Evolutionary conservation across 2,113 vertebrate genomes (phyloP).

Genomic region (Pelmatolapia mariae): DNA sequence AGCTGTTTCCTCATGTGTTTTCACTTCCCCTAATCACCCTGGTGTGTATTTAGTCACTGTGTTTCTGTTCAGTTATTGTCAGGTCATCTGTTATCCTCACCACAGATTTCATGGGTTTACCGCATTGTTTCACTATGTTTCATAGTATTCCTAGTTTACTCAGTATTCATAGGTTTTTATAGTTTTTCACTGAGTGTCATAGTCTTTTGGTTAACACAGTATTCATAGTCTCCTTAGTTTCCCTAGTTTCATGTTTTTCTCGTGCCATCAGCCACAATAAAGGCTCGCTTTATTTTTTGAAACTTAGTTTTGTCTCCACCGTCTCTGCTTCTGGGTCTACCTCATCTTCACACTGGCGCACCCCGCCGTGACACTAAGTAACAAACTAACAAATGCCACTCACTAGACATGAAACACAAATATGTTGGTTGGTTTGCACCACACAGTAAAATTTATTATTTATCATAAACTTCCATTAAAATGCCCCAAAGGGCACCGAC

Average conservation of each 20-base stretch:
- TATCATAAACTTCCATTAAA: neutral
- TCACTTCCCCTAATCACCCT: neutral
- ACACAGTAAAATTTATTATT: neutral
- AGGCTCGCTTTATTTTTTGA: neutral
- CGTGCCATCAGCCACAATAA: neutral
- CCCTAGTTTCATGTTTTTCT: neutral
- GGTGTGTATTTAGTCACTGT: neutral
- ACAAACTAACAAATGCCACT: neutral
- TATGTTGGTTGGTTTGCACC: neutral
- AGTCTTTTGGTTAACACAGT: too few species aligned
- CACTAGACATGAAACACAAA: neutral
- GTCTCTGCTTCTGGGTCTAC: neutral
- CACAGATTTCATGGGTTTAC: too few species aligned
- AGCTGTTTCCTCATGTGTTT: neutral
- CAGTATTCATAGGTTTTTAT: too few species aligned
- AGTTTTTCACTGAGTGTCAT: too few species aligned
- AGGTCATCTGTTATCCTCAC: too few species aligned
- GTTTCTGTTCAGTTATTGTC: too few species aligned
- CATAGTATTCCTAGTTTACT: too few species aligned
- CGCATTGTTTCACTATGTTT: too few species aligned
- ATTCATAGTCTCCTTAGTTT: neutral
- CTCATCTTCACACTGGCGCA: neutral
- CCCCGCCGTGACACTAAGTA: neutral
- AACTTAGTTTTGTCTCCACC: neutral
- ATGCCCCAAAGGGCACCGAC: neutral